Evolutionary conservation across 2,888 invertebrate species (phyloP), one percentile per base, ranked within the genome.

Genomic region (Platerodrilus igneus): DNA sequence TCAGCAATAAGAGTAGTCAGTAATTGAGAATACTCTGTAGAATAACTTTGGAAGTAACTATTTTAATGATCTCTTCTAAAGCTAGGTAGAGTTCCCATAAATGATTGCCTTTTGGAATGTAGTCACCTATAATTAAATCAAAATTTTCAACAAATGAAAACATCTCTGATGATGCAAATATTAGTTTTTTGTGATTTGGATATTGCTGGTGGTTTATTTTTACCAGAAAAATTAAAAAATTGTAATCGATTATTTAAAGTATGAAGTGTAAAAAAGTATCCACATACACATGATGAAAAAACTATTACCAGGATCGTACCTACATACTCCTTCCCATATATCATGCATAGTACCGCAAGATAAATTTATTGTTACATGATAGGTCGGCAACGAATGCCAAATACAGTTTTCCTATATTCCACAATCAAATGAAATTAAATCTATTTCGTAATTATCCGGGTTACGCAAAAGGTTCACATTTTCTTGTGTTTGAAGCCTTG

Each of bases 271-370:
- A 47, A 51, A 33, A 18, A 35, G 21, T 43, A 19, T 47, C 26
- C n/a, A n/a, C n/a, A n/a, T n/a, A n/a, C n/a, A n/a, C 20, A 15
- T 39, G 43, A 40, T 35, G 10, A 19, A 29, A 17, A 14, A 46
- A 21, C 38, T 38, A 25, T 15, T 8, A 15, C 23, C 28, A 19
- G 38, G 22, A 13, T 42, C 38, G 16, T 21, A 25, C 8, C 25
- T n/a, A 16, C 38, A 34, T n/a, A 51, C 16, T n/a, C 50, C 51
- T 32, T 52, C 50, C 20, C 48, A 50, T 10, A 57, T 11, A 37
- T 57, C 55, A 33, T 56, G 53, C 50, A 52, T 53, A 10, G 51
- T 39, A 41, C 56, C 56, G 25, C 48, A 34, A 35, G 25, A 38
- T 39, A 35, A 44, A 38, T 56, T 56, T 26, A 48, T 36, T 15